Evolutionary conservation across 1,140 invertebrate species (phyloP).

Genomic region (Acyrthosiphon pisum): DNA sequence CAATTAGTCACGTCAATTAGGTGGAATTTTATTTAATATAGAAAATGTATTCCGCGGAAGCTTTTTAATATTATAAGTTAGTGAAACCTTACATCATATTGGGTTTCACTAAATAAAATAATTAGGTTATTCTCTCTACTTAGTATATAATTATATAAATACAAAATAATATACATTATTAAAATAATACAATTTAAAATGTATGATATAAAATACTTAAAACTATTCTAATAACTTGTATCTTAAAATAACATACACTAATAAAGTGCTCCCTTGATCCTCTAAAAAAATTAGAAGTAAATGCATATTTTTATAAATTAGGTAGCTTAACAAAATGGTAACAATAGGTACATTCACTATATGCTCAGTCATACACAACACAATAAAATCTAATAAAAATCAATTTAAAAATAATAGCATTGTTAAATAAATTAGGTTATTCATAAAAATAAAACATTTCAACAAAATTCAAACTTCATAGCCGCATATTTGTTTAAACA

Average conservation of each 20-base stretch:
- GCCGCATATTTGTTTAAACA: too few species aligned
- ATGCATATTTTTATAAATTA: background rate
- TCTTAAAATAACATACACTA: background rate
- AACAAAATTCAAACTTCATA: too few species aligned
- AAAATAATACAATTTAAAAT: constrained; percentile 2
- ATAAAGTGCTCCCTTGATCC: background rate
- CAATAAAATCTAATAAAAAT: too few species aligned
- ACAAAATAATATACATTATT: background rate
- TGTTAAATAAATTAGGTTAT: too few species aligned
- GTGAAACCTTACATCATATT: constrained; percentile 16
- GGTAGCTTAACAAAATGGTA: too few species aligned
- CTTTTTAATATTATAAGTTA: constrained; percentile 4
- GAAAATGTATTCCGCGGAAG: background rate
- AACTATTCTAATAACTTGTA: background rate
- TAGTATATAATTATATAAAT: background rate
- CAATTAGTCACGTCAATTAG: background rate
- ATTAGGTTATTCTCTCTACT: background rate
- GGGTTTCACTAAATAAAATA: constrained; percentile 11
- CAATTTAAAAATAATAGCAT: too few species aligned
- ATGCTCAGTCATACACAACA: too few species aligned
- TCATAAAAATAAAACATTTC: too few species aligned
- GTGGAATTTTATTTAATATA: background rate
- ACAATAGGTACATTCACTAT: too few species aligned
- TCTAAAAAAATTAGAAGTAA: background rate
- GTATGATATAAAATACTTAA: background rate